Evolutionary conservation across 2,888 invertebrate genomes (phyloP), one percentile per base, ranked within the genome.

Genomic region (Nephrotoma flavescens): DNA sequence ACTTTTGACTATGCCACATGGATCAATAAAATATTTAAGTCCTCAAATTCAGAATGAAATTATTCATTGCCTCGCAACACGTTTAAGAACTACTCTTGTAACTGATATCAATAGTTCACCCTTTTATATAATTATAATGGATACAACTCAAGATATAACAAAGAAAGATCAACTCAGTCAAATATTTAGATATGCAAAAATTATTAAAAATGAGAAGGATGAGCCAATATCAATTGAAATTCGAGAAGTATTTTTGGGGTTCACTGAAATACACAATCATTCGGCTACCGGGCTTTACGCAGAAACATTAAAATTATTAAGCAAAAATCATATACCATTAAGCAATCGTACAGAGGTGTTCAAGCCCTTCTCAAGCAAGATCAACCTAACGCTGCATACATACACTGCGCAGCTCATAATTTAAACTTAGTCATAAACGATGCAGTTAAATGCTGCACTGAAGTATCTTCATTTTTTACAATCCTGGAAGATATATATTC

Each of bases 161-260:
- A 90, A 90, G 87, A 88, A 89, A 87, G 89, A 89, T 88, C 89
- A 89, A 87, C 88, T 90, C 87, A 89, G 89, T 88, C 89, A 89
- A 88, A 88, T 89, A 86, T 88, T 89, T 87, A 19, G 19, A 19
- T 19, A 19, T 19, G 19, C 19, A 19, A 89, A 88, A 47, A 4
- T 11, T 47, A 7, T 44, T 7, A 44, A 47, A 83, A 83, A 15
- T 15, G 11, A 15, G 4, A 19, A 12, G 45, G 12, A 11, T 9
- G 12, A 7, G 41, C 83, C 19, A 31, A 15, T 83, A 6, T 31
- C 6, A 83, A 9, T 15, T 19, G 83, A 19, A 7, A 41, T 15
- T 9, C 19, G 41, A 19, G 19, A 83, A 83, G 87, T 89, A 89
- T 89, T 88, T 87, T 89, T 86, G 19, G 19, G 19, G 19, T 19